Evolutionary conservation across 2,888 invertebrate genomes (phyloP).

Genomic region (Leucophora obtusa): DNA sequence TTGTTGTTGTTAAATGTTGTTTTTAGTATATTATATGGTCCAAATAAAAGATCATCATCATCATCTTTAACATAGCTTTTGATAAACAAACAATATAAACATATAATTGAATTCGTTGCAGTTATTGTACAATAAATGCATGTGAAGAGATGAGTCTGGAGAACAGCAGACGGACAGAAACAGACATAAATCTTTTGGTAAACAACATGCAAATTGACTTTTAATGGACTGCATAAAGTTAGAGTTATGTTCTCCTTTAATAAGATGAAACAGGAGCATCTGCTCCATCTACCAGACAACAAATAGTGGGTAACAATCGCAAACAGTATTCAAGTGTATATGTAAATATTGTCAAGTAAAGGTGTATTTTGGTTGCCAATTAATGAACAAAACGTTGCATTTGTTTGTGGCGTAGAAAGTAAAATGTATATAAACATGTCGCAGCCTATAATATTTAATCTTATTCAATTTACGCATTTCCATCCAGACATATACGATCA

Average conservation of each 20-base stretch:
- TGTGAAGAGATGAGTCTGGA: neutral
- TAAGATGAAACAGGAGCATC: slow-evolving; percentile 46
- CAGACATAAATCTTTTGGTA: slow-evolving; percentile 58
- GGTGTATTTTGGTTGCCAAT: slow-evolving; percentile 53
- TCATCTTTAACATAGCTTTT: slow-evolving; percentile 47
- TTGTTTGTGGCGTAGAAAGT: neutral
- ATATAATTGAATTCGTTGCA: slow-evolving; percentile 57
- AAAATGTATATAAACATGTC: neutral
- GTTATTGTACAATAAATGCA: slow-evolving; percentile 20
- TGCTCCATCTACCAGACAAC: slow-evolving; percentile 18
- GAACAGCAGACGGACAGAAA: slow-evolving; percentile 25
- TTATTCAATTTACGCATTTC: neutral
- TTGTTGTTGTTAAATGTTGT: slow-evolving; percentile 32
- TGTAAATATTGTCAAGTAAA: slow-evolving; percentile 36
- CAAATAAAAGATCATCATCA: slow-evolving; percentile 42
- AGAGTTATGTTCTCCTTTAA: slow-evolving; percentile 53
- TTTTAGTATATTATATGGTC: slow-evolving; percentile 38
- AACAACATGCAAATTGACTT: slow-evolving; percentile 65
- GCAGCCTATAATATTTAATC: neutral
- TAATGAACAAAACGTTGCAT: slow-evolving; percentile 33
- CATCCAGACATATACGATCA: neutral
- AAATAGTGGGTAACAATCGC: neutral
- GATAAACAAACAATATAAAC: slow-evolving; percentile 45
- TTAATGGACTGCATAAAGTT: slow-evolving; percentile 60
- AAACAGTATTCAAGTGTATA: slow-evolving; percentile 8